A percentile compares a stretch with the other conserved stretches of the same genome.
These are phyloP conservation scores for Eupithecia tripunctaria DNA, from an alignment of 2,888 invertebrate genomes.

Conservation along the genomic window DNA sequence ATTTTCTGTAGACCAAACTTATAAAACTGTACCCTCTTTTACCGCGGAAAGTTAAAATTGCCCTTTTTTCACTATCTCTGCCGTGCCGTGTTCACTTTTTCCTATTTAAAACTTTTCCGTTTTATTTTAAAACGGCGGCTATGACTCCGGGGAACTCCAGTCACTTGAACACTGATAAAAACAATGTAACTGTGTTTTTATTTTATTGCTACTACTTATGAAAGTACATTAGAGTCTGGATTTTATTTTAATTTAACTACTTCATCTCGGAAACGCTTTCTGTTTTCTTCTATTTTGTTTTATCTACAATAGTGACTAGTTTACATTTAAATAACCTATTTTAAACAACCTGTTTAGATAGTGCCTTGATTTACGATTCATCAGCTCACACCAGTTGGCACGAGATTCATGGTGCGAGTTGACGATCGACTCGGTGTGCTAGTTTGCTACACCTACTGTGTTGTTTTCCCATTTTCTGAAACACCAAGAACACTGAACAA, in stretches of 20 bases:
- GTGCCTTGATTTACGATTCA: too few relatives aligned
- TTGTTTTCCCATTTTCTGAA: neutral
- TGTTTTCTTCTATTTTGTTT: neutral
- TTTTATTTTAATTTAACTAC: constrained; percentile 1
- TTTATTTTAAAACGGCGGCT: constrained; percentile 73
- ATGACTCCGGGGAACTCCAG: constrained; percentile 47
- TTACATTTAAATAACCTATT: neutral
- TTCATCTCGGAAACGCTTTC: neutral
- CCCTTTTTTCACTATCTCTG: constrained; percentile 78
- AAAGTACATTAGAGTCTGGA: constrained; percentile 5
- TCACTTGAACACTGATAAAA: constrained; percentile 45
- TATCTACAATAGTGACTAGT: neutral
- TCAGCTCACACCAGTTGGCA: too few relatives aligned
- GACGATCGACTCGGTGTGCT: neutral
- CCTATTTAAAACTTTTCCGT: constrained; percentile 81
- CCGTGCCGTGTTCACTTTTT: constrained; percentile 69
- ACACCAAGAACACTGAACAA: neutral
- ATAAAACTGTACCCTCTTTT: constrained; percentile 69
- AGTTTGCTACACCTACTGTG: neutral
- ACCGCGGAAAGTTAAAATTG: constrained; percentile 78
- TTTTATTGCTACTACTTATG: constrained; percentile 33
- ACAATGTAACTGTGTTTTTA: constrained; percentile 40
- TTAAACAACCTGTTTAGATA: neutral
- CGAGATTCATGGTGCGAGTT: too few relatives aligned
- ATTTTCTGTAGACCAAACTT: constrained; percentile 72